Base-by-base conservation (phyloP, 2,888 invertebrate genomes). In the Clepsis dumicolana region DNA sequence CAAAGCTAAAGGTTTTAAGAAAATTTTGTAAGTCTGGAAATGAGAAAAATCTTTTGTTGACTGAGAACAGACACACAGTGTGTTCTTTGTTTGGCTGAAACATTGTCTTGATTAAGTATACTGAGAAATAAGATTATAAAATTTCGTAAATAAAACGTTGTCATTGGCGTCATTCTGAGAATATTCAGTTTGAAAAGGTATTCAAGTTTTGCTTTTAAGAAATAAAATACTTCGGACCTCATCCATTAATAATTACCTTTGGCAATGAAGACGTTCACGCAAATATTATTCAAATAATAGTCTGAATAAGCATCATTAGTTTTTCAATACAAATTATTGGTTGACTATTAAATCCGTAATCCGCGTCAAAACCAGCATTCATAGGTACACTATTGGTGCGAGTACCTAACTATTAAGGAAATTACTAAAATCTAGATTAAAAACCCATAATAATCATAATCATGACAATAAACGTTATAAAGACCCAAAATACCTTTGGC, bases 91-190 rank as follows among this genome's bases (percentile, higher is more conserved):
- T 35, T 24, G n/a, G 21, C 35, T 8, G 4, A 56, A 56, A 56
- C 56, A 56, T 56, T 56, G 35, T 56, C 2, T 35, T 56, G 0
- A 56, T 32, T 56, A 54, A 32, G 21, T 54, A 35, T 35, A n/a
- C 14, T 14, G 14, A 35, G 32, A 35, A 56, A 56, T 18, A n/a
- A 2, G 24, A 56, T 54, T 32, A 29, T n/a, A 29, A 7, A 4
- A 54, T 35, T 35, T 35, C 10, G 18, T 12, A 12, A 52, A 27
- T 4, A 14, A 21, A 14, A 7, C n/a, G 5, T 5, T 14, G 35
- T 21, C 24, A 2, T 41, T 16, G 7, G 8, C 5, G 14, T 35
- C 2, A 48, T 21, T 21, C 21, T 48, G 18, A 21, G 21, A 16
- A 21, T 21, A 48, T 48, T 48, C 10, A 21, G 12, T 21, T 48